Conservation (phyloP, 2,113 vertebrate species). For the Misgurnus mizolepis region DNA sequence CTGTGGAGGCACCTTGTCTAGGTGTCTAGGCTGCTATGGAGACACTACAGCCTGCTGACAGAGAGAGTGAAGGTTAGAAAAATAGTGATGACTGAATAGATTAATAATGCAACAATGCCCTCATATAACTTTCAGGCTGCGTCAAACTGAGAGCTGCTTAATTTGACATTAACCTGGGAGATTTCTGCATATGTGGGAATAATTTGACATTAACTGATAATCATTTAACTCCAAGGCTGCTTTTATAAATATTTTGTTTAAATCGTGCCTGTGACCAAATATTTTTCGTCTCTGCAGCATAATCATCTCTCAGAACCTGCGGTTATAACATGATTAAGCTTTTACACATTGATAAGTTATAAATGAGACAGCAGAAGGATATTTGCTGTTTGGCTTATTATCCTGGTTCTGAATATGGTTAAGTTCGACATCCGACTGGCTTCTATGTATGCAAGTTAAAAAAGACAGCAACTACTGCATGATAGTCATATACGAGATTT, state of each 20-base stretch:
- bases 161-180: not conserved
- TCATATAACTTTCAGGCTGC: not conserved
- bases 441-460: conserved; percentile 90
- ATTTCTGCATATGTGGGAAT: not conserved
- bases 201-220: not conserved
- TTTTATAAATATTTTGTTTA: not conserved
- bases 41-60: conserved; percentile 86
- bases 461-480: conserved; percentile 80
- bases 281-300: not conserved
- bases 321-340: not conserved
- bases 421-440: conserved; percentile 92
- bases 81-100: conserved; percentile 18
- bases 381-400: not conserved
- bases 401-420: conserved; percentile 89
- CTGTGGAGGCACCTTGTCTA: conserved; percentile 84
- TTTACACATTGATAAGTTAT: not conserved
- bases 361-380: conserved; percentile 8
- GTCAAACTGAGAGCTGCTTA: not conserved
- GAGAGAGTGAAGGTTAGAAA: conserved; percentile 83
- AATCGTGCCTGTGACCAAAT: not conserved
- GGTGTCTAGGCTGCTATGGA: conserved; percentile 94
- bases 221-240: not conserved
- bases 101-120: conserved; percentile 8
- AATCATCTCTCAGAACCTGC: conserved; percentile 1
- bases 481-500: conserved; percentile 60